Conservation (phyloP, 2,797 vertebrate species). For the Alosa sapidissima region DNA sequence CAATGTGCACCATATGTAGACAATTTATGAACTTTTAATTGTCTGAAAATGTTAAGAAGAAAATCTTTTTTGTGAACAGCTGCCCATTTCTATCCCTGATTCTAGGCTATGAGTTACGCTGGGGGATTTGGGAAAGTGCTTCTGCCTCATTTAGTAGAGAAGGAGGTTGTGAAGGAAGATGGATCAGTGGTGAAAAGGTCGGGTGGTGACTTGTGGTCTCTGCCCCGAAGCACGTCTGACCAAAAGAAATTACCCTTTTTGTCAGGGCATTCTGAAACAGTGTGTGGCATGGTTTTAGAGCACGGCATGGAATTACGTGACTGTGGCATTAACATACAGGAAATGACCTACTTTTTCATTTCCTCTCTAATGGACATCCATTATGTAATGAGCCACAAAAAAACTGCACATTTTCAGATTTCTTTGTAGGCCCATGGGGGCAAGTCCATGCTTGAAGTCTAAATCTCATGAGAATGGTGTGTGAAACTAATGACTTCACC, state of each 20-base stretch:
- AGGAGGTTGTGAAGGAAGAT: conserved; percentile 83
- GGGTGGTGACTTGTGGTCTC: conserved; percentile 69
- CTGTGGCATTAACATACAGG: background rate
- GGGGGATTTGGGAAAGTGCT: conserved; percentile 82
- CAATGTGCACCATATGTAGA: background rate
- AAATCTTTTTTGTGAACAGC: background rate
- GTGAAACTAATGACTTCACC: background rate
- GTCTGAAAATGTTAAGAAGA: background rate
- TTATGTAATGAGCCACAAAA: background rate
- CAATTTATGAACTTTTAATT: background rate
- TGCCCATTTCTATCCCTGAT: conserved; percentile 23
- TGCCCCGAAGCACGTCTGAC: background rate
- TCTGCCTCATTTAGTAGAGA: conserved; percentile 87
- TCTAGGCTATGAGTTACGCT: conserved; percentile 88
- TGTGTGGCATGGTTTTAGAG: conserved; percentile 34
- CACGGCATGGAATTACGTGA: conserved; percentile 45
- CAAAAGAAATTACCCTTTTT: background rate
- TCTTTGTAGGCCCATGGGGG: background rate
- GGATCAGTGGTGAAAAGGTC: conserved; percentile 95
- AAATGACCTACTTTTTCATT: background rate
- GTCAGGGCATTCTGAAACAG: background rate
- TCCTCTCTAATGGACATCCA: background rate
- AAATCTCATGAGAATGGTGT: background rate
- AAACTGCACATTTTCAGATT: background rate
- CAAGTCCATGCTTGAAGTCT: background rate